phyloP scores from a whole-genome alignment of 2,888 invertebrate species.

The Apamea sordens region DNA sequence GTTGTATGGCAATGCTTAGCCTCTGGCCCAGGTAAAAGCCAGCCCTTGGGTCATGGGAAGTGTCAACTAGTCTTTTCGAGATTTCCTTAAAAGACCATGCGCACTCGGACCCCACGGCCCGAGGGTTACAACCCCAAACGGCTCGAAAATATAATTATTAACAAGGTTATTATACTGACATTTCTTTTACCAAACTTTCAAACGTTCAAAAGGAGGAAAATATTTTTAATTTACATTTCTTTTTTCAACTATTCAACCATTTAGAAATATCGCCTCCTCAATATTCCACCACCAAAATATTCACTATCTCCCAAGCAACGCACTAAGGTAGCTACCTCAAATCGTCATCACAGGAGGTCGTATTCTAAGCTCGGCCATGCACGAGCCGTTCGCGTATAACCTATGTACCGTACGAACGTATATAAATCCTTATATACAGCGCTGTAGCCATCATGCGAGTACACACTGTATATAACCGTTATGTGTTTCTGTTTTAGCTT shows the following conservation, averaged over 20 bases:
- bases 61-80: too few species aligned
- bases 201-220: neutral
- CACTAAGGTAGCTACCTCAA: slow-evolving; percentile 66
- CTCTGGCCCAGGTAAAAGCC: too few species aligned
- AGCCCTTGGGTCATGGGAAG: too few species aligned
- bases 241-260: neutral
- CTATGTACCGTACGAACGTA: slow-evolving; percentile 67
- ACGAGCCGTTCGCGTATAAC: slow-evolving; percentile 80
- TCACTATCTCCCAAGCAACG: slow-evolving; percentile 37
- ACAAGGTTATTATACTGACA: too few species aligned
- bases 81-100: too few species aligned
- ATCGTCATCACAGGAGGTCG: slow-evolving; percentile 84
- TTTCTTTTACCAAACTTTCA: neutral
- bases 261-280: neutral
- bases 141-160: too few species aligned
- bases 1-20: too few species aligned
- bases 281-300: slow-evolving; percentile 9
- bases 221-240: neutral
- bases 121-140: too few species aligned
- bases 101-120: too few species aligned
- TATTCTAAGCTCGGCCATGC: slow-evolving; percentile 83
- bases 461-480: slow-evolving; percentile 52
- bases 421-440: slow-evolving; percentile 66
- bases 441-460: slow-evolving; percentile 53
- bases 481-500: slow-evolving; percentile 52